A percentile compares a stretch with the other conserved stretches of the same genome.
These are phyloP conservation scores for Platynereis dumerilii DNA, from an alignment of 2,888 invertebrate species.

Conservation along the genomic window DNA sequence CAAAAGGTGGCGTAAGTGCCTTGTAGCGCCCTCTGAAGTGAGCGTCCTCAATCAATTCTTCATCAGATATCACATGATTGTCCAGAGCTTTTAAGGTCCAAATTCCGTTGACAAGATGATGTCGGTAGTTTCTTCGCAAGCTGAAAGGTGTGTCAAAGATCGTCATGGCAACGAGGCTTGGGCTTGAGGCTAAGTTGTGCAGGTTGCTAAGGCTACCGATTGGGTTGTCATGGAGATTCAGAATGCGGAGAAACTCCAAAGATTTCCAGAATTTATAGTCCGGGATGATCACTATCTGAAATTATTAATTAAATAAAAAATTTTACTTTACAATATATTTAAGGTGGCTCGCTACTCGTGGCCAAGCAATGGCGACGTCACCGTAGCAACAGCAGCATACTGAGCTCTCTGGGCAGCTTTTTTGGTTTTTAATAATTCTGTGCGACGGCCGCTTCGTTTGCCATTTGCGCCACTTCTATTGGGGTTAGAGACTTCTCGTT, in stretches of 20 bases:
- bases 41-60: constrained; percentile 63
- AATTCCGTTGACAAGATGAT: constrained; percentile 62
- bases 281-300: constrained; percentile 54
- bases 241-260: constrained; percentile 48
- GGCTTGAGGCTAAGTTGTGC: constrained; percentile 51
- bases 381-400: too few relatives aligned
- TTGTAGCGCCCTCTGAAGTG: constrained; percentile 50
- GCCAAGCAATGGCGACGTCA: too few relatives aligned
- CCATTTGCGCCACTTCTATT: too few relatives aligned
- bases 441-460: too few relatives aligned
- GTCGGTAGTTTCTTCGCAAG: constrained; percentile 48
- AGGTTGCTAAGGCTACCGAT: constrained; percentile 58
- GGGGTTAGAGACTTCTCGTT: too few relatives aligned
- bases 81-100: constrained; percentile 61
- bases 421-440: too few relatives aligned
- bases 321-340: too few relatives aligned
- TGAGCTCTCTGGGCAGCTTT: too few relatives aligned
- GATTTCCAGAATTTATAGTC: constrained; percentile 55
- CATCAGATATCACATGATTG: constrained; percentile 58
- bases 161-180: constrained; percentile 48
- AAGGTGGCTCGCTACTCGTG: too few relatives aligned
- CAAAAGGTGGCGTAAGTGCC: constrained; percentile 44
- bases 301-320: not conserved
- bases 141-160: constrained; percentile 61
- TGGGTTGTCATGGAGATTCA: constrained; percentile 62